These are phyloP conservation scores for Gallinago solitaria DNA, from an alignment of 2,797 vertebrate species.

Conservation along the genomic window DNA sequence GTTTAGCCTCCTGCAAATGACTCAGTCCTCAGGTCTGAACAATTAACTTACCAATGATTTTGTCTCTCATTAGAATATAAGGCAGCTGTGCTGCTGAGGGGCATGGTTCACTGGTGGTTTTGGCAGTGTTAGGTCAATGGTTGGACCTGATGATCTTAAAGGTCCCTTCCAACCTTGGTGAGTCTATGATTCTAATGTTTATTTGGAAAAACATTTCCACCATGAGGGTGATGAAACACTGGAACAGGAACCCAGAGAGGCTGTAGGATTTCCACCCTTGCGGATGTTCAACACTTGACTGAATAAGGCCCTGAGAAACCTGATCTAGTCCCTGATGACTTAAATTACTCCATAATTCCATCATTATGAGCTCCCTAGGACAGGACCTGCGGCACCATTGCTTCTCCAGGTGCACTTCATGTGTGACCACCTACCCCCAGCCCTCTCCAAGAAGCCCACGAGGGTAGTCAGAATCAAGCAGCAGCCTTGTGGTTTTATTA, in stretches of 20 bases:
- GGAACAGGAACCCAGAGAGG: not conserved
- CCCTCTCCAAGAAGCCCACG: not conserved
- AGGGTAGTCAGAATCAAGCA: not conserved
- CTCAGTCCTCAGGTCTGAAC: not conserved
- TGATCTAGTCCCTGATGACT: not conserved
- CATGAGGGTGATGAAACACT: not conserved
- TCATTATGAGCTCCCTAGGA: not conserved
- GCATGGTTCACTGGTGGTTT: not conserved
- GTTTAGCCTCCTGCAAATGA: not conserved
- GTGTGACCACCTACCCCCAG: not conserved
- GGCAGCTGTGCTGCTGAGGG: not conserved
- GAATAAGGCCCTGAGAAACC: not conserved
- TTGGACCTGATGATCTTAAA: too few relatives aligned
- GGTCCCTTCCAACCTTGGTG: not conserved
- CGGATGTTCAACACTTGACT: not conserved
- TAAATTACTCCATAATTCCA: not conserved
- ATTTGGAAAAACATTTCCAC: not conserved
- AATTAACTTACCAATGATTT: not conserved
- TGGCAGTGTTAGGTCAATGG: not conserved
- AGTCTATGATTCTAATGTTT: not conserved
- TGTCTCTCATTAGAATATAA: not conserved
- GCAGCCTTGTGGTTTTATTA: conserved; percentile 31
- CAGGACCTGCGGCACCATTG: not conserved
- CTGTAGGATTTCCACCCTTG: not conserved
- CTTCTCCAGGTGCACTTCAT: not conserved